A percentile compares a stretch with the other conserved stretches of the same genome.
Evolutionary conservation across 2,113 vertebrate species (phyloP).

Genomic region (Oxyruncus cristatus): DNA sequence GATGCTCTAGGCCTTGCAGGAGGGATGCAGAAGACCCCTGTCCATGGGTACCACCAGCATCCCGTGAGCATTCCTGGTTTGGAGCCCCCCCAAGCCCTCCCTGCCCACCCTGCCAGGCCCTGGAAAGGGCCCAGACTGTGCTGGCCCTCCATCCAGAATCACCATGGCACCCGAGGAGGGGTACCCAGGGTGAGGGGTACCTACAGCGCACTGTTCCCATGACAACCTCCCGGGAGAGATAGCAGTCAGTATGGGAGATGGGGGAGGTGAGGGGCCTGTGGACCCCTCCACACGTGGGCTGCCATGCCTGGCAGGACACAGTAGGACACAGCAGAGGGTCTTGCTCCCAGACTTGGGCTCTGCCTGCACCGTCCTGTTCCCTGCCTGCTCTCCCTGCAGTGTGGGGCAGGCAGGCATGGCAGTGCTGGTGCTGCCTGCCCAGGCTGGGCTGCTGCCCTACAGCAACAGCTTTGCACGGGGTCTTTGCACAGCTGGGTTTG

Average conservation of each 20-base stretch:
- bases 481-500: neutral
- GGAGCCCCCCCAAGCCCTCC: rapidly evolving
- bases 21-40: rapidly evolving
- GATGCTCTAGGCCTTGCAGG: neutral
- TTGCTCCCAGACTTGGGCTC: neutral
- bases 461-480: neutral
- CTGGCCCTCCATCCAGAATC: neutral
- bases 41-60: rapidly evolving
- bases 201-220: neutral
- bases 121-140: neutral
- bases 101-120: neutral
- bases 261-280: neutral
- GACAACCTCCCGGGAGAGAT: slow-evolving; percentile 42
- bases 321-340: rapidly evolving
- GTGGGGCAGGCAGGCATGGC: neutral
- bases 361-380: neutral
- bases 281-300: neutral
- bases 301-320: neutral
- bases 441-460: neutral
- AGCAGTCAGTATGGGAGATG: neutral
- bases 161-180: neutral
- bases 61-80: rapidly evolving
- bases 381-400: neutral
- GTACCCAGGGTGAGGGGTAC: slow-evolving; percentile 26
- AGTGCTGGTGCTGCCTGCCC: neutral